A percentile compares a stretch with the other conserved stretches of the same genome.
phyloP scores from a whole-genome alignment of 2,888 invertebrate species.

The Dolomedes plantarius region DNA sequence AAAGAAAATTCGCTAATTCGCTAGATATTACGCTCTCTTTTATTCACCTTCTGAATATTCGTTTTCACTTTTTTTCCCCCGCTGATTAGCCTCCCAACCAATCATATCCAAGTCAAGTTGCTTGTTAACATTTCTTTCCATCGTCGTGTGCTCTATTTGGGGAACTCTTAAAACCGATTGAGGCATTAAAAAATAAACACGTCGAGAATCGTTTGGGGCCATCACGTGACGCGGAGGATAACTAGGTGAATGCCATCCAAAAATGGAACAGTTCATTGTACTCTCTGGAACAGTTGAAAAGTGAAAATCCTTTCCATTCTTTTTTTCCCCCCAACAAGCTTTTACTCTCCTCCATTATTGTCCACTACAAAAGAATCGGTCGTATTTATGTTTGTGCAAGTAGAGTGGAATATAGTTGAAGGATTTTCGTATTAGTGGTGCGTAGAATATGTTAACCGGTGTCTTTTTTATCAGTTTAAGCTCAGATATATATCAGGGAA shows the following conservation, averaged over 20 bases:
- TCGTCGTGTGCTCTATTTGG: too few species aligned
- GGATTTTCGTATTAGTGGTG: conserved; percentile 49
- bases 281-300: conserved; percentile 30
- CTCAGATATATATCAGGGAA: not conserved
- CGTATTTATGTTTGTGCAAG: conserved; percentile 12
- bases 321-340: conserved; percentile 25
- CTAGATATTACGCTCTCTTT: too few species aligned
- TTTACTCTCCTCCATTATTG: conserved; percentile 27
- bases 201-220: not conserved
- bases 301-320: conserved; percentile 42
- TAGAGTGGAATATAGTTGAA: conserved; percentile 25
- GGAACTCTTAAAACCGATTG: too few species aligned
- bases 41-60: too few species aligned
- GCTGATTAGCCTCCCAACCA: too few species aligned
- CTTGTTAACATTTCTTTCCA: too few species aligned
- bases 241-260: conserved; percentile 57
- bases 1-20: too few species aligned
- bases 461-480: not conserved
- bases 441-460: conserved; percentile 17
- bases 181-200: too few species aligned
- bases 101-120: too few species aligned
- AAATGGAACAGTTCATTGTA: conserved; percentile 57
- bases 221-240: conserved; percentile 22
- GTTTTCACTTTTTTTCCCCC: too few species aligned
- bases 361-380: conserved; percentile 4